phyloP scores from a whole-genome alignment of 2,888 invertebrate genomes.

The Notodonta ziczac region DNA sequence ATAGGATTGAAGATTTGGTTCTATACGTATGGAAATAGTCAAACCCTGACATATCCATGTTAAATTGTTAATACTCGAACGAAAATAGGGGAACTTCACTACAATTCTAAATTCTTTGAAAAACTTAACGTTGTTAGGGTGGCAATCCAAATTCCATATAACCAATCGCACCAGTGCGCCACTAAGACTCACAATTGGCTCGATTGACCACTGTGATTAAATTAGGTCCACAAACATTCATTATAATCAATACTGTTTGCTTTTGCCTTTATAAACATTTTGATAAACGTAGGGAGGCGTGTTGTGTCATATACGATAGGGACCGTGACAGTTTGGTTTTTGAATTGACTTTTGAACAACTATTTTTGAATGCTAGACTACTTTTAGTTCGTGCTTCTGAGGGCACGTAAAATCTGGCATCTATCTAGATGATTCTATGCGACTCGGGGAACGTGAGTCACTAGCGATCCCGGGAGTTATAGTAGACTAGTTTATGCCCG shows the following conservation, averaged over 20 bases:
- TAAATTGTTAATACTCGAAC: too few species aligned
- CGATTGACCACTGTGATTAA: constrained; percentile 54
- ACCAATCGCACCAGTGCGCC: constrained; percentile 22
- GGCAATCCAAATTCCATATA: constrained; percentile 13
- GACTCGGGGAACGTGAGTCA: too few species aligned
- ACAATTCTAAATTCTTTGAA: too few species aligned
- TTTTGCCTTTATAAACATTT: constrained; percentile 35
- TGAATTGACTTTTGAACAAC: neutral
- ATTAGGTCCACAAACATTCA: constrained; percentile 54
- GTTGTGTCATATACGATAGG: constrained; percentile 2
- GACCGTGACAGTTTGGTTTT: neutral
- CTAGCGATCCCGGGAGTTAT: too few species aligned
- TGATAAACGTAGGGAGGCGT: constrained; percentile 19
- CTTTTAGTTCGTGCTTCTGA: too few species aligned
- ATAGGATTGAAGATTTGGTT: too few species aligned
- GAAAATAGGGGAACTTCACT: too few species aligned
- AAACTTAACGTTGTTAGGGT: neutral
- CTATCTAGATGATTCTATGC: too few species aligned
- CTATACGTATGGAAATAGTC: too few species aligned
- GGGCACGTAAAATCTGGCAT: too few species aligned
- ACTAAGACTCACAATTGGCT: constrained; percentile 50
- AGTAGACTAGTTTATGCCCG: too few species aligned
- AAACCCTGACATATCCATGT: too few species aligned
- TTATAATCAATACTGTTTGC: constrained; percentile 47
- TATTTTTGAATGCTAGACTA: neutral